Evolutionary conservation across 2,888 invertebrate species (phyloP).

Genomic region (Temnothorax rugatulus): DNA sequence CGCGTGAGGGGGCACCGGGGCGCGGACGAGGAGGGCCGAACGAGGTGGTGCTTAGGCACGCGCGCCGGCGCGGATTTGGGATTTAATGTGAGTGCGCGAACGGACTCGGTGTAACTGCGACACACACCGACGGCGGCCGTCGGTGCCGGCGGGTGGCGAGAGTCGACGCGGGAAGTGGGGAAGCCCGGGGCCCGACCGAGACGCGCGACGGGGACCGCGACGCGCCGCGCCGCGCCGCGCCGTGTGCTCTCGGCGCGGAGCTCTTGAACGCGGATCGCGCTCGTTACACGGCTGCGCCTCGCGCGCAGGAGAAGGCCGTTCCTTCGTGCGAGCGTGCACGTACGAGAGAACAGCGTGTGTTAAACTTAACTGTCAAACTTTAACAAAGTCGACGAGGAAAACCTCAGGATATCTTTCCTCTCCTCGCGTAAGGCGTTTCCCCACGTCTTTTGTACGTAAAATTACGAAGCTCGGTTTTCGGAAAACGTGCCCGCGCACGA

Average conservation of each 20-base stretch:
- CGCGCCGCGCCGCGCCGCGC: conserved; percentile 13
- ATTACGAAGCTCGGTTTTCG: too few relatives aligned
- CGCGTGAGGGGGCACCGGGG: neutral
- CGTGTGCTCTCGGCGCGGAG: conserved; percentile 22
- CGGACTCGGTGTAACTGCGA: conserved; percentile 86
- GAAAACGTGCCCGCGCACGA: too few relatives aligned
- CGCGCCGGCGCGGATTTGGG: conserved; percentile 72
- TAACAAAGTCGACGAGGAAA: neutral
- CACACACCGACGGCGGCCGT: conserved; percentile 78
- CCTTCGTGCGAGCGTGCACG: neutral
- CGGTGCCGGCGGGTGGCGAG: conserved; percentile 72
- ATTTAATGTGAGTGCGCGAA: conserved; percentile 85
- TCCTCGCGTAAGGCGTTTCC: too few relatives aligned
- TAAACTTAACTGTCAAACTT: neutral
- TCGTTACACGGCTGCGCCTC: conserved; percentile 68
- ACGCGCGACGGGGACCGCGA: conserved; percentile 69
- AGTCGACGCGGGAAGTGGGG: conserved; percentile 71
- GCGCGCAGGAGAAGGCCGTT: conserved; percentile 22
- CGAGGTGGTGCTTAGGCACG: conserved; percentile 34
- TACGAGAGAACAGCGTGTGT: neutral
- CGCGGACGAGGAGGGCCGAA: neutral
- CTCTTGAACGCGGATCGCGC: conserved; percentile 66
- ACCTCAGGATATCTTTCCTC: too few relatives aligned
- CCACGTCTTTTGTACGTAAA: too few relatives aligned
- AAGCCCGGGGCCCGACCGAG: conserved; percentile 62